Evolutionary conservation across 1,140 invertebrate species (phyloP).

Genomic region (Drosophila ercepeae): DNA sequence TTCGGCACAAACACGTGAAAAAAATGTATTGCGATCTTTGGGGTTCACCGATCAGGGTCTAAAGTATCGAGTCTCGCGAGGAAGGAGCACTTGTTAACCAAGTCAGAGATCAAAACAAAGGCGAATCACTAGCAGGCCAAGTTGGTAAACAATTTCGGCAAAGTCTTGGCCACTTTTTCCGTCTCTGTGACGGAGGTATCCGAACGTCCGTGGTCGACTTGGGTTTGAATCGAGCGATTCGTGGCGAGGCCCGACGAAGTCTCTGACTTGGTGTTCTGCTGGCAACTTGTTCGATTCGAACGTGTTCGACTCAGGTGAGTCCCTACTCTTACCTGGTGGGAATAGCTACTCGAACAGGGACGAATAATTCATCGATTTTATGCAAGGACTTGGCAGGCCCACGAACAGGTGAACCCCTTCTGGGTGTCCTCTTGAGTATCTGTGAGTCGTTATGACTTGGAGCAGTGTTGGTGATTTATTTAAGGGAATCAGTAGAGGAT

Average conservation of each 20-base stretch:
- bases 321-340: not conserved
- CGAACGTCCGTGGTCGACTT: not conserved
- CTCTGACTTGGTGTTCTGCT: not conserved
- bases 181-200: not conserved
- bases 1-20: slow-evolving; percentile 22
- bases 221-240: not conserved
- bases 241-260: not conserved
- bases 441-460: not conserved
- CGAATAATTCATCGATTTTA: not conserved
- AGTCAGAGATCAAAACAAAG: not conserved
- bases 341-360: not conserved
- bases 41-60: not conserved
- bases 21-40: not conserved
- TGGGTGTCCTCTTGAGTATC: no score
- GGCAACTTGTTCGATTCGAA: not conserved
- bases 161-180: not conserved
- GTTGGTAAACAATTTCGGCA: not conserved
- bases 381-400: not conserved
- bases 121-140: not conserved
- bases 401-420: not conserved
- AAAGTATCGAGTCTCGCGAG: not conserved
- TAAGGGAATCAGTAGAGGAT: no score
- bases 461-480: no score
- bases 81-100: not conserved
- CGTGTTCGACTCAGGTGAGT: not conserved